Base-by-base conservation (phyloP, 2,797 vertebrate species). In the Lacerta viridis region DNA sequence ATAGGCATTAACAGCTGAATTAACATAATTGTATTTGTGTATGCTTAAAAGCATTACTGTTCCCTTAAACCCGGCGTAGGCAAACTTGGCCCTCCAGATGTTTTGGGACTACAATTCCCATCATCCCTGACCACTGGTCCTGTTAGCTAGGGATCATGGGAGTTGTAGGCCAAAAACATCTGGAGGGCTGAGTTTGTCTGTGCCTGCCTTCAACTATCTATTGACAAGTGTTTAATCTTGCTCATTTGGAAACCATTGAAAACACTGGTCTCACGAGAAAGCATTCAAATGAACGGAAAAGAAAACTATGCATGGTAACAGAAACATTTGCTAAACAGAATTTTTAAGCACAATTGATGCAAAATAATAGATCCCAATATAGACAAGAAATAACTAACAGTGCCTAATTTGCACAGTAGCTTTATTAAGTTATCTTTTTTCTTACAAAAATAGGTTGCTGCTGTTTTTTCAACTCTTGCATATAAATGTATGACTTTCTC, bases 1-100 rank as follows among this genome's bases (percentile, higher is more conserved):
- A 85, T 88, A 95, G 80, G 64, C 94, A 92, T 59, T 80, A 88
- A 87, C 87, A 89, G 68, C 68, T 72, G n/a, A 61, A 87, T 89
- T 29, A 90, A 77, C 33, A 90, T 50, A 86, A 86, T 2, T 33
- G 72, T 66, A 84, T 66, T 87, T 88, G 87, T 39, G 33, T 79
- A 80, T 74, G 43, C 55, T 88, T 55, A 59, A 69, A 85, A 90
- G 84, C 0, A 1, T 27, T 43, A 33, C n/a, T 1, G 0, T 50
- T 92, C 78, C 89, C 78, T 88, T 76, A 76, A 15, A 41, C 55
- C 50, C 5, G 6, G 41, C 41, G 7, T 43, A 43, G 41, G 41
- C 41, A 43, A 43, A 43, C 41, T 43, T 1, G 41, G 41, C 41
- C 41, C 41, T 43, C 41, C 41, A 43, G 41, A 43, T 43, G 41